These are phyloP conservation scores for Peromyscus attwateri DNA, from an alignment of 2,797 vertebrate genomes.

Conservation along the genomic window DNA sequence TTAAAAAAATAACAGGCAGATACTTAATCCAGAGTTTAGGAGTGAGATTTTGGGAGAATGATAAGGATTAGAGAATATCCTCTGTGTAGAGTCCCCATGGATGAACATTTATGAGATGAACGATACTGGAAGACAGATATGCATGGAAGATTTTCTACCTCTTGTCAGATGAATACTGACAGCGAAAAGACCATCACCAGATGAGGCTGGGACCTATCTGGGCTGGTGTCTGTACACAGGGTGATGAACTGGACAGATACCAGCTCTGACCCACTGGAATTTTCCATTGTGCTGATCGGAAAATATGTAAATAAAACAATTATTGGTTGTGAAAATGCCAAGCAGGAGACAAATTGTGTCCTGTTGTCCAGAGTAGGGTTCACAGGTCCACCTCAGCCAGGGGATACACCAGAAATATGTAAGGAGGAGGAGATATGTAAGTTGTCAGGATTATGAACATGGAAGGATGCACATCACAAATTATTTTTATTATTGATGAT, in stretches of 20 bases:
- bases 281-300: not conserved
- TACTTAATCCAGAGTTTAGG: not conserved
- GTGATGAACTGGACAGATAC: not conserved
- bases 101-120: not conserved
- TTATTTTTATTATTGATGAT: not conserved
- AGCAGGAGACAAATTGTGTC: not conserved
- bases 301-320: not conserved
- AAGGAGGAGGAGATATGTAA: not conserved
- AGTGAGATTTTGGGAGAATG: too few species aligned
- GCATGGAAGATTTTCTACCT: not conserved
- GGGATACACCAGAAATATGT: not conserved
- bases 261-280: not conserved
- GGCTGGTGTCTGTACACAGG: not conserved
- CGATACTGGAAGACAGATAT: not conserved
- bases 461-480: not conserved
- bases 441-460: not conserved
- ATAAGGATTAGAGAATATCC: not conserved
- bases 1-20: not conserved
- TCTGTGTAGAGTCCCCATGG: not conserved
- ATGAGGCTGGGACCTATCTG: not conserved
- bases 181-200: not conserved
- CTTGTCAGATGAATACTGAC: not conserved
- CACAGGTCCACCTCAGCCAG: not conserved
- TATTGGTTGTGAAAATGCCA: not conserved
- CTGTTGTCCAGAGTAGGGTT: not conserved